phyloP scores from a whole-genome alignment of 2,888 invertebrate species.

The Drosophila flavopinicola region DNA sequence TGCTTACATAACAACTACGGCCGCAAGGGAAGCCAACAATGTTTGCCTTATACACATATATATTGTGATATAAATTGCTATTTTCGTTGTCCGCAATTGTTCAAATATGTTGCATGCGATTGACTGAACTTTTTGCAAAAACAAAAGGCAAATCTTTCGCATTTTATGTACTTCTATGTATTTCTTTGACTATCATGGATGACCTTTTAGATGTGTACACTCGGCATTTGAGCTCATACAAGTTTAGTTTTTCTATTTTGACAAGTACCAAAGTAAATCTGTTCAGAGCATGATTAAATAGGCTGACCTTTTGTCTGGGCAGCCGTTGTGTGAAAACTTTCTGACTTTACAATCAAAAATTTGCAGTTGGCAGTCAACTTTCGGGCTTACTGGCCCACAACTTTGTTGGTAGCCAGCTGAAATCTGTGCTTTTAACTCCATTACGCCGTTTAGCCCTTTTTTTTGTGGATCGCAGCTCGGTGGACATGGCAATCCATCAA shows the following conservation, averaged over 20 bases:
- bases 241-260: too few relatives aligned
- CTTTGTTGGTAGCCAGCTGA: constrained; percentile 30
- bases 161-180: too few relatives aligned
- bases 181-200: too few relatives aligned
- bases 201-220: too few relatives aligned
- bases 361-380: constrained; percentile 32
- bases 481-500: constrained; percentile 49
- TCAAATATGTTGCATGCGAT: too few relatives aligned
- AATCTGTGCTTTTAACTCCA: constrained; percentile 42
- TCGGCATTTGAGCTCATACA: too few relatives aligned
- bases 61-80: not conserved
- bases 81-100: constrained; percentile 7
- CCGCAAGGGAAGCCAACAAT: constrained; percentile 12
- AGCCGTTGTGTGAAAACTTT: constrained; percentile 38
- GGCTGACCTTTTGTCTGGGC: not conserved
- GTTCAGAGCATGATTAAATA: too few relatives aligned
- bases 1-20: constrained; percentile 33
- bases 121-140: too few relatives aligned
- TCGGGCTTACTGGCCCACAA: constrained; percentile 11
- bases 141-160: too few relatives aligned
- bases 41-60: too few relatives aligned
- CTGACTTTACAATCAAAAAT: constrained; percentile 48
- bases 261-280: not conserved
- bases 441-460: constrained; percentile 35
- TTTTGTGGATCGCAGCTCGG: constrained; percentile 8